phyloP scores from a whole-genome alignment of 2,888 invertebrate genomes.

The Venusia cambrica region DNA sequence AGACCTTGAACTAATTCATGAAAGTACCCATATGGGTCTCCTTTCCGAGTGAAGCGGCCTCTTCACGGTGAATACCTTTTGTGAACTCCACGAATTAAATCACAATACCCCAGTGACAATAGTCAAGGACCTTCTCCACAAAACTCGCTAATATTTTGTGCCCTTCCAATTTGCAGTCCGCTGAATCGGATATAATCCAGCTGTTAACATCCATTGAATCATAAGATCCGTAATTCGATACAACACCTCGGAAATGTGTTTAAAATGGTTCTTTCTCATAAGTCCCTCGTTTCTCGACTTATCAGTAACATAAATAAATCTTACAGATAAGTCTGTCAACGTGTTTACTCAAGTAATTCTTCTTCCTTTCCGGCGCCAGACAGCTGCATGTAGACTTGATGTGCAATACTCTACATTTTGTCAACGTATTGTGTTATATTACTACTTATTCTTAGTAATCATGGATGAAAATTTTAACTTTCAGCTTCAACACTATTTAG shows the following conservation, averaged over 20 bases:
- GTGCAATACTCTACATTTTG: conserved; percentile 21
- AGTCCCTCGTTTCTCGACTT: conserved; percentile 35
- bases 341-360: conserved; percentile 44
- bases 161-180: conserved; percentile 26
- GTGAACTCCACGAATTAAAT: conserved; percentile 26
- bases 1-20: conserved; percentile 20
- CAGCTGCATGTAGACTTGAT: conserved; percentile 26
- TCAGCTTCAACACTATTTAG: no score
- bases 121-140: conserved; percentile 46
- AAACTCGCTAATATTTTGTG: conserved; percentile 45
- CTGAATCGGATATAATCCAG: conserved; percentile 29
- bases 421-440: no score
- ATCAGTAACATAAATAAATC: conserved; percentile 48
- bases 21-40: conserved; percentile 14
- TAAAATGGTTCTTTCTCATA: conserved; percentile 34
- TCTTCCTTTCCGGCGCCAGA: conserved; percentile 38
- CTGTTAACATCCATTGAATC: conserved; percentile 16
- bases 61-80: conserved; percentile 19
- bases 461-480: not conserved
- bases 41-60: conserved; percentile 15
- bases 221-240: conserved; percentile 23
- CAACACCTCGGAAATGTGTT: conserved; percentile 28
- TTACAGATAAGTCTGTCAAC: conserved; percentile 43
- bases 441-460: no score
- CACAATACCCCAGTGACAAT: conserved; percentile 43